phyloP scores from a whole-genome alignment of 1,140 invertebrate species.

The Eurytemora carolleeae region DNA sequence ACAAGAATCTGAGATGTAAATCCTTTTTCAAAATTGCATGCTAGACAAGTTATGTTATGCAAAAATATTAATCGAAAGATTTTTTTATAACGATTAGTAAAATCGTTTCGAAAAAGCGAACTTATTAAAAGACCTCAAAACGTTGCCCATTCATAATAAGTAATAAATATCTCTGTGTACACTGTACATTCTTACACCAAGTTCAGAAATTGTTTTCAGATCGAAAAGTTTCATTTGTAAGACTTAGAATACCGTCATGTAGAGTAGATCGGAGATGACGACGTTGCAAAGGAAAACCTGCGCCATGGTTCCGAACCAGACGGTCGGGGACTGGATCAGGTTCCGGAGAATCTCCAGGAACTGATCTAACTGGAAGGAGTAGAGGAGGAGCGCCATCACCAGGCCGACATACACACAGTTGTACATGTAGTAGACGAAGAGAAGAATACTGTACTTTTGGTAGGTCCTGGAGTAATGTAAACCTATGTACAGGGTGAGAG shows the following conservation, averaged over 20 bases:
- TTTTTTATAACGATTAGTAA: too few species aligned
- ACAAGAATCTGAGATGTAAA: too few species aligned
- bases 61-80: too few species aligned
- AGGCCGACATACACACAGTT: slow-evolving; percentile 4
- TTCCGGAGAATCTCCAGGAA: background rate
- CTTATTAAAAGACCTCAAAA: too few species aligned
- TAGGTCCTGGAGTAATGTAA: slow-evolving; percentile 8
- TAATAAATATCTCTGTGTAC: too few species aligned
- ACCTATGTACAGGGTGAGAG: slow-evolving; percentile 6
- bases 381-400: background rate
- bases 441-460: slow-evolving; percentile 2
- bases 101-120: too few species aligned
- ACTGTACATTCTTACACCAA: too few species aligned
- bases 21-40: too few species aligned
- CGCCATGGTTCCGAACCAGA: slow-evolving; percentile 3
- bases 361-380: background rate
- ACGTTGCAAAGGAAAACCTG: slow-evolving; percentile 12
- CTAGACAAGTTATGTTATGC: too few species aligned
- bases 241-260: slow-evolving; percentile 11
- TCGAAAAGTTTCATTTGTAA: background rate
- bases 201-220: too few species aligned
- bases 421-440: slow-evolving; percentile 10
- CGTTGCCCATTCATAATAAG: too few species aligned
- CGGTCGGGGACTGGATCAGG: background rate
- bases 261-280: slow-evolving; percentile 9